Conservation (phyloP, 1,140 invertebrate genomes). For the Brachionus calyciflorus region DNA sequence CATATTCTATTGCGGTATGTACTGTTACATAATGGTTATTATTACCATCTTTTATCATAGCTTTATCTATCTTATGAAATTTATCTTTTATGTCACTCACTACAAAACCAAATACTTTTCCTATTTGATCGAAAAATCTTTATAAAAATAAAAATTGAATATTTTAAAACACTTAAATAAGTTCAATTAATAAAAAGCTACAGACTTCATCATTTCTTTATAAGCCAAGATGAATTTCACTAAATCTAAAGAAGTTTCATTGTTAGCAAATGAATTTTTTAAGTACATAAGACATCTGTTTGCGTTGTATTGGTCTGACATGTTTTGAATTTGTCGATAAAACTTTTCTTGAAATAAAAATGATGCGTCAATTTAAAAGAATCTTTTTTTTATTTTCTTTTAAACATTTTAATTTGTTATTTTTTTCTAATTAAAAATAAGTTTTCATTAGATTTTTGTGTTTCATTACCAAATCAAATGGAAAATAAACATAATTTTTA, state of each 20-base stretch:
- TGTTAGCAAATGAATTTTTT: not conserved
- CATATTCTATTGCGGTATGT: conserved; percentile 12
- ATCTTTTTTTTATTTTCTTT: too few relatives aligned
- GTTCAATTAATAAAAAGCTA: too few relatives aligned
- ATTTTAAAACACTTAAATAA: not conserved
- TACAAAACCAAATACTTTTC: conserved; percentile 35
- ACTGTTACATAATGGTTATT: conserved; percentile 24
- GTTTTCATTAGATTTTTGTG: too few relatives aligned
- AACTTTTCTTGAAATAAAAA: too few relatives aligned
- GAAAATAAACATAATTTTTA: too few relatives aligned
- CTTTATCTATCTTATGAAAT: conserved; percentile 45
- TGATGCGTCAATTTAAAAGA: too few relatives aligned
- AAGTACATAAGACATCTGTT: not conserved
- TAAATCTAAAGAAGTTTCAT: conserved; percentile 4
- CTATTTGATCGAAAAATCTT: conserved; percentile 45
- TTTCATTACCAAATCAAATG: too few relatives aligned
- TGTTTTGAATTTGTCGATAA: too few relatives aligned
- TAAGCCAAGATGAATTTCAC: conserved; percentile 19
- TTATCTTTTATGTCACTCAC: conserved; percentile 22
- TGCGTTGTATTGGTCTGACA: conserved; percentile 17
- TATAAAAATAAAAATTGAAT: not conserved
- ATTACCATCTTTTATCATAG: conserved; percentile 14
- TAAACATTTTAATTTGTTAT: too few relatives aligned
- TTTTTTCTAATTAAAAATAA: too few relatives aligned
- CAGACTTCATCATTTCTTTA: conserved; percentile 37